Conservation (phyloP, 2,797 vertebrate genomes). For the Leptodactylus fallax region DNA sequence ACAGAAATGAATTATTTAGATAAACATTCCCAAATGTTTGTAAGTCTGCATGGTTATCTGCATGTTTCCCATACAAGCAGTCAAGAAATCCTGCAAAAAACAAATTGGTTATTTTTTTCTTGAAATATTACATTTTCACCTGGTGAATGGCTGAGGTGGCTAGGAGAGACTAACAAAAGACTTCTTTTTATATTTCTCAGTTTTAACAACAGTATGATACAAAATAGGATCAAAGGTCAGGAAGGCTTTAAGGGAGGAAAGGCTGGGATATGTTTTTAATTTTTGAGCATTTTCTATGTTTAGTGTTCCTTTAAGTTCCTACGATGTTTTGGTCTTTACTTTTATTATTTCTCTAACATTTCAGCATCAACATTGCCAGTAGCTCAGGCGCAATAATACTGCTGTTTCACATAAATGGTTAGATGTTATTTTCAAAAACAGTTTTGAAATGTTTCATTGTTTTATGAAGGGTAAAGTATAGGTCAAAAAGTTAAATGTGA, state of each 20-base stretch:
- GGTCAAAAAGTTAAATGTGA: conserved; percentile 59
- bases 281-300: neutral
- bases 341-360: neutral
- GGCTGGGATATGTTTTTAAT: too few species aligned
- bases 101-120: too few species aligned
- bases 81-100: too few species aligned
- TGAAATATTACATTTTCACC: too few species aligned
- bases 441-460: conserved; percentile 49
- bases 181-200: too few species aligned
- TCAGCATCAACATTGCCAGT: neutral
- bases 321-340: neutral
- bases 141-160: too few species aligned
- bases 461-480: conserved; percentile 54
- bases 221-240: too few species aligned
- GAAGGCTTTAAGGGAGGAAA: neutral
- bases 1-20: too few species aligned
- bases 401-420: conserved; percentile 14
- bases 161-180: too few species aligned
- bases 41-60: too few species aligned
- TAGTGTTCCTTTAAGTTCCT: neutral
- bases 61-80: too few species aligned
- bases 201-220: neutral
- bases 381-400: neutral
- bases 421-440: conserved; percentile 39
- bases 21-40: too few species aligned